Base-by-base conservation (phyloP, 2,888 invertebrate species). In the Malachius bipustulatus region DNA sequence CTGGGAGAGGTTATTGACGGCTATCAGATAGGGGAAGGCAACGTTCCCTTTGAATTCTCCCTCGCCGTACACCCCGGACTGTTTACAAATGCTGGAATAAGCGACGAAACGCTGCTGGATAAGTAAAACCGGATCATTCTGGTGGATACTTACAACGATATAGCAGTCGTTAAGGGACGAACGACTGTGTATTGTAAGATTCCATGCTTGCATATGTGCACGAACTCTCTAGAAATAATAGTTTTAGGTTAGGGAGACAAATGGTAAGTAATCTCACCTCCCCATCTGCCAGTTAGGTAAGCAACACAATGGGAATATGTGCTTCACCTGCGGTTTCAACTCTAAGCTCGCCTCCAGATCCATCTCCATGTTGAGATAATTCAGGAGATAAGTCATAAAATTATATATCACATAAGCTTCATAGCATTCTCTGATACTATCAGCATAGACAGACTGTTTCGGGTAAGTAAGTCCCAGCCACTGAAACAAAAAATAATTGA, bases 381-480 rank as follows among this genome's bases (percentile, higher is more conserved):
- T 89, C 40, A 94, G 66, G 47, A 96, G 68, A 60, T 85, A 96
- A 54, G 83, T 84, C 90, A 94, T 91, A 57, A 96, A 96, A 67
- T 93, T 94, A 62, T 96, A 94, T 52, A 96, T 94, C 2, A 94
- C 94, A 67, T 93, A 96, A 1, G 93, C 94, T 66, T 96, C 96
- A 57, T 94, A 96, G 59, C 93, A 94, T 67, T 96, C 94, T 58
- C 94, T 71, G 34, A 88, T 62, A 48, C 89, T 88, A 62, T 96
- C 93, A 54, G 93, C 76, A 59, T 93, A 94, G 46, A 96, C 89
- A 26, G 90, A 85, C 50, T 82, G 78, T 46, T 79, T 72, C 1
- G 90, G 89, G 59, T 85, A 90, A 34, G 82, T 70, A 41, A 96
- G 65, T 2, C 93, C 93, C 49, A 90, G 70, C 88, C 88, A 90